Conservation (phyloP, 2,888 invertebrate species). For the Atethmia centrago region DNA sequence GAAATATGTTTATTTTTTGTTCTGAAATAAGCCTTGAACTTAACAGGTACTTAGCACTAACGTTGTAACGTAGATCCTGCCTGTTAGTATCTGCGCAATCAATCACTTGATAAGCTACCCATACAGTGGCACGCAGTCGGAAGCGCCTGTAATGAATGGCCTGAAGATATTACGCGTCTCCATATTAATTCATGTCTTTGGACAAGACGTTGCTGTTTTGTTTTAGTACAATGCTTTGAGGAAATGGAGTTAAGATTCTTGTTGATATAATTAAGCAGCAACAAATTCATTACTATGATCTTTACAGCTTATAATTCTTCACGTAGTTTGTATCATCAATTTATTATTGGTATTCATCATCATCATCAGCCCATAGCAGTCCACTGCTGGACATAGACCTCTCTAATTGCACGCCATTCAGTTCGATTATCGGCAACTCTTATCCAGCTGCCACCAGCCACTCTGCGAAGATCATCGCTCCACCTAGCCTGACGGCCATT, state of each 20-base stretch:
- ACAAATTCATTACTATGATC: neutral
- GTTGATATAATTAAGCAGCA: neutral
- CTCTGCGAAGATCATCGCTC: no score
- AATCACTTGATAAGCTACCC: conserved; percentile 69
- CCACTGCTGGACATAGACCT: no score
- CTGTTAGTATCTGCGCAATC: conserved; percentile 66
- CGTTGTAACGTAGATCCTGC: conserved; percentile 53
- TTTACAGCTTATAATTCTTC: neutral
- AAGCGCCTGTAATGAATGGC: conserved; percentile 66
- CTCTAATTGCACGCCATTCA: no score
- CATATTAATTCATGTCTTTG: conserved; percentile 64
- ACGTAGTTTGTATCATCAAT: neutral
- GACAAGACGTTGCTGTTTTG: conserved; percentile 44
- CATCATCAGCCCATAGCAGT: no score
- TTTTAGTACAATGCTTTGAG: conserved; percentile 21
- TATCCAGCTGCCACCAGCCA: no score
- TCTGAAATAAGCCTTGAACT: conserved; percentile 39
- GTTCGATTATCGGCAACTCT: no score
- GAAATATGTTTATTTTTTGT: neutral
- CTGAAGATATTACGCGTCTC: conserved; percentile 62
- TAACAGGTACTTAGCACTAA: conserved; percentile 43
- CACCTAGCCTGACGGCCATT: no score
- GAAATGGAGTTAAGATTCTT: conserved; percentile 33
- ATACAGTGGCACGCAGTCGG: conserved; percentile 67
- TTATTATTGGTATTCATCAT: no score